Base-by-base conservation (phyloP, 2,888 invertebrate genomes). In the Sminthurinus aureus region DNA sequence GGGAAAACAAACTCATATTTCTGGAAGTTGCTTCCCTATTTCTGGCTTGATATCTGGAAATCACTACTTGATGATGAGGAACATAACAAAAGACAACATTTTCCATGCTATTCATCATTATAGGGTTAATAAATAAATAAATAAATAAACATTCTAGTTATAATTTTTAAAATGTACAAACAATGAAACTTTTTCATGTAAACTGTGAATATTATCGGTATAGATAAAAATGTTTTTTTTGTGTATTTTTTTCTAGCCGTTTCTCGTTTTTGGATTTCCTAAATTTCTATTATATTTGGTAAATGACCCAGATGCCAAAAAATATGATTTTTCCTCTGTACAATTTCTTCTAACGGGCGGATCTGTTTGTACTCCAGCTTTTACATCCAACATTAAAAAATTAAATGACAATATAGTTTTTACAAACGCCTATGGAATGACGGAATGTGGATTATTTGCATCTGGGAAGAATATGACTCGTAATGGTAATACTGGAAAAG, bases 11-110 rank as follows among this genome's bases (percentile, higher is more conserved):
- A 88, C 88, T 13, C 88, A 88, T 51, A 83, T 88, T n/a, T 75
- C 86, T n/a, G 88, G 88, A 8, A 26, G 83, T 8, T 75, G 87
- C n/a, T 85, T 87, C 74, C 87, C 88, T 0, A 83, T 88, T 80
- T 76, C 85, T 50, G 84, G 85, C 52, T 80, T 88, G 15, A 78
- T 84, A 26, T 85, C 84, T 38, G 88, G 88, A 26, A 86, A 85
- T n/a, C n/a, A n/a, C n/a, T n/a, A n/a, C n/a, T n/a, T 71, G 9
- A 71, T 71, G 71, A 22, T 71, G 20, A 20, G 71, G 3, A 20
- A 22, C 3, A 24, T 71, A 3, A 71, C 3, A 12, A 71, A 71
- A 22, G 20, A 20, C 4, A 71, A 22, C 71, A 71, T 71, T 71
- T 71, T 71, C 71, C 18, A 22, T 20, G 24, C 71, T 20, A 24